A percentile compares a stretch with the other conserved stretches of the same genome.
Conservation (phyloP, 37 sponge, comb jelly and placozoan genomes). For the Chondrilla cf. caribensis region DNA sequence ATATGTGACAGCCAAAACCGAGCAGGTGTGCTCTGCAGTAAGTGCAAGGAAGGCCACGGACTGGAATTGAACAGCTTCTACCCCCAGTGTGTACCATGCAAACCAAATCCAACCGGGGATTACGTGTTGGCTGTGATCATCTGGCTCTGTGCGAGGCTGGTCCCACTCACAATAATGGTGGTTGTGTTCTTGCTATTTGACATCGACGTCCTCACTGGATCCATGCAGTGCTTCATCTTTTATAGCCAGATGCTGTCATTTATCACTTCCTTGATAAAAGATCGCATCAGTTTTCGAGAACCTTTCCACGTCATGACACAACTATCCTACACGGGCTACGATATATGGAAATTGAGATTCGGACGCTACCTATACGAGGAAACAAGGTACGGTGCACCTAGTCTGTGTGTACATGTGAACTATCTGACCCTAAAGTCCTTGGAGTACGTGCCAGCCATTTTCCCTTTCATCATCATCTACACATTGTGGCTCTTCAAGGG, state of each 20-base stretch:
- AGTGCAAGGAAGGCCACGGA: conserved; percentile 12
- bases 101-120: background rate
- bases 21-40: background rate
- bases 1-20: background rate
- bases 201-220: conserved; percentile 15
- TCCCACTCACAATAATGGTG: background rate
- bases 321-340: background rate
- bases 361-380: background rate
- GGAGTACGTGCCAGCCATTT: conserved; percentile 3
- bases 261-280: background rate
- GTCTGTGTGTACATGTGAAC: background rate
- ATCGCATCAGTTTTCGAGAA: no score
- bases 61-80: background rate
- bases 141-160: background rate
- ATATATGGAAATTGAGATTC: background rate
- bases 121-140: background rate
- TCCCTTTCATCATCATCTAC: conserved; percentile 11
- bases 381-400: background rate
- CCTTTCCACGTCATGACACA: background rate
- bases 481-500: background rate
- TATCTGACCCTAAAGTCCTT: background rate
- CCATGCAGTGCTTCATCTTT: conserved; percentile 26
- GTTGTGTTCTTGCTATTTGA: conserved; percentile 15
- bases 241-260: conserved; percentile 3
- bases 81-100: conserved; percentile 5